These are phyloP conservation scores for Sphaeramia orbicularis DNA, from an alignment of 2,797 vertebrate genomes.

Conservation along the genomic window DNA sequence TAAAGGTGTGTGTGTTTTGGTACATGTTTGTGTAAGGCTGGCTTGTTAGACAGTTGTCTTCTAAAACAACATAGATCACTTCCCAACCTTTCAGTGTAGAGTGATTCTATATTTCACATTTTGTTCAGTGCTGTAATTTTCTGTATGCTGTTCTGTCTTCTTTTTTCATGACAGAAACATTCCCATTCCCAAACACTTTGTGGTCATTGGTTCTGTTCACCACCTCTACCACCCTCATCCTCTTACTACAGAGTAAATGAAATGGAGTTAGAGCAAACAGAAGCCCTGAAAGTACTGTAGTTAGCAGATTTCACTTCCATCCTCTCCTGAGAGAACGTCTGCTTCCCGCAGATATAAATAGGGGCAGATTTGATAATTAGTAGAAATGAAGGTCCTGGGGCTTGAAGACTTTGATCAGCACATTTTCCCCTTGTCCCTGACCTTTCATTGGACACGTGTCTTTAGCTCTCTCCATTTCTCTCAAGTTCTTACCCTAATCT, in stretches of 20 bases:
- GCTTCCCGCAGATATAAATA: constrained; percentile 85
- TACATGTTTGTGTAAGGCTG: constrained; percentile 7
- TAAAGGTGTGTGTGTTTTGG: constrained; percentile 35
- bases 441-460: constrained; percentile 71
- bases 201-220: constrained; percentile 51
- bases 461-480: constrained; percentile 47
- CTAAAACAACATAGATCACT: constrained; percentile 15
- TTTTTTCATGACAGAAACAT: constrained; percentile 31
- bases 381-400: constrained; percentile 80
- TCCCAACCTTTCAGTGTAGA: neutral
- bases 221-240: constrained; percentile 44
- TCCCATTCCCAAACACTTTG: constrained; percentile 39
- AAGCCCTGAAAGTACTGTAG: constrained; percentile 70
- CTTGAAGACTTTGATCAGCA: constrained; percentile 78
- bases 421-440: constrained; percentile 70
- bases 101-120: constrained; percentile 19
- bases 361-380: constrained; percentile 84
- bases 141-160: constrained; percentile 26
- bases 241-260: constrained; percentile 63
- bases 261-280: constrained; percentile 65
- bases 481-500: constrained; percentile 35
- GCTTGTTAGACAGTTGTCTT: constrained; percentile 22
- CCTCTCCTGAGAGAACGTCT: constrained; percentile 73
- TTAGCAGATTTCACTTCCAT: constrained; percentile 83
- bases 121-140: constrained; percentile 9